Base-by-base conservation (phyloP, 2,797 vertebrate genomes). In the Carcharodon carcharias region DNA sequence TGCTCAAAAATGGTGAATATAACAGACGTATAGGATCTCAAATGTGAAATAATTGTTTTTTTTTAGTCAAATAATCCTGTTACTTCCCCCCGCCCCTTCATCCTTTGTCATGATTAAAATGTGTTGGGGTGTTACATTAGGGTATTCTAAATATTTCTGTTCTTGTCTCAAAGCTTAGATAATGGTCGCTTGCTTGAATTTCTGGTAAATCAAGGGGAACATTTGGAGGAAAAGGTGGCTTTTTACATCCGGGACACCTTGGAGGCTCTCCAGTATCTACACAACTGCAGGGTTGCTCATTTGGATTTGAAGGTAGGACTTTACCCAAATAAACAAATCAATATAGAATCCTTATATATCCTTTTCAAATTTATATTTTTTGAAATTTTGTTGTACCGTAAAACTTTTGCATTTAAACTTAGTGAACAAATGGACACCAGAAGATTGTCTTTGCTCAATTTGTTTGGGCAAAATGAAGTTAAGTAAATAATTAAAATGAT, bases 191-290 rank as follows among this genome's bases (percentile, higher is more conserved):
- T 99, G 96, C 98, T 99, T 35, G 99, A 99, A 96, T 99, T 99
- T 96, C 98, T 99, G 54, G 99, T 99, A 96, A 98, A 99, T 96
- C 99, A 99, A 0, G 99, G 99, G 96, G 99, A 99, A 97, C 97
- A 99, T 96, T 99, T 99, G 99, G 99, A 99, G 97, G 99, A 99
- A 96, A 99, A 99, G 97, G 99, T 99, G 11, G 99, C 99, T 0
- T 99, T 99, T 97, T 99, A 99, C 40, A 98, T 99, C 89, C 98
- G 98, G 96, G 99, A 99, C 96, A 99, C 98, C 0, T 98, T 99
- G 96, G 99, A 99, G 97, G 99, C 99, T 0, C 97, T 99, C 96
- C 99, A 99, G 97, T 99, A 99, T 96, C 98, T 99, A 96, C 99
- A 99, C 97, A 99, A 99, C 97, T 99, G 99, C 97, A 98, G 98